Percentiles rank a stretch among this genome's conserved stretches.
These are phyloP conservation scores for Leptoteleia sp. DNA, from an alignment of 1,140 invertebrate genomes.

Conservation along the genomic window DNA sequence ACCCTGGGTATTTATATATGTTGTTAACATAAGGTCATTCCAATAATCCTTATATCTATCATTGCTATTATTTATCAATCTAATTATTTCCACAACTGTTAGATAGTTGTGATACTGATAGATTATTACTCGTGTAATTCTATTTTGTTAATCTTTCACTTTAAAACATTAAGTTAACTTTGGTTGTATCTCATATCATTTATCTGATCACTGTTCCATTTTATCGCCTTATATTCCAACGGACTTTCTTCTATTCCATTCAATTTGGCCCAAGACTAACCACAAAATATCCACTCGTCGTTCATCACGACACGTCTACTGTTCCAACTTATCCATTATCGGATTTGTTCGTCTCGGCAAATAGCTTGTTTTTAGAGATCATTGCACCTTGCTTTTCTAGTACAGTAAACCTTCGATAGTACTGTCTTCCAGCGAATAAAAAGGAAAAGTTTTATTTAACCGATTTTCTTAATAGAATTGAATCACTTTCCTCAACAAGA, in stretches of 20 bases:
- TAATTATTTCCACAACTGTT: too few species aligned
- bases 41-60: too few species aligned
- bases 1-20: too few species aligned
- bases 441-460: background rate
- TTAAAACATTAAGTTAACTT: too few species aligned
- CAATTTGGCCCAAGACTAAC: slow-evolving; percentile 42
- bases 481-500: too few species aligned
- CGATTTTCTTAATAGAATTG: too few species aligned
- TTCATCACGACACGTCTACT: slow-evolving; percentile 55
- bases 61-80: too few species aligned
- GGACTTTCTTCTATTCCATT: slow-evolving; percentile 27
- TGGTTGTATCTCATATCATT: background rate
- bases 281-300: slow-evolving; percentile 56
- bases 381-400: slow-evolving; percentile 44
- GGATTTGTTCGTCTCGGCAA: slow-evolving; percentile 54
- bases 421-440: background rate
- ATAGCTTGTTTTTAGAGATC: slow-evolving; percentile 42
- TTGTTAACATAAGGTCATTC: too few species aligned
- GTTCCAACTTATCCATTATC: slow-evolving; percentile 65
- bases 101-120: too few species aligned
- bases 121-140: too few species aligned
- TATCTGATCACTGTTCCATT: slow-evolving; percentile 25
- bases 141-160: too few species aligned
- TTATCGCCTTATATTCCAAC: slow-evolving; percentile 31
- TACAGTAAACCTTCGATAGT: slow-evolving; percentile 9